A percentile compares a stretch with the other conserved stretches of the same genome.
Conservation (phyloP, 2,888 invertebrate genomes). For the Heliconius sara region DNA sequence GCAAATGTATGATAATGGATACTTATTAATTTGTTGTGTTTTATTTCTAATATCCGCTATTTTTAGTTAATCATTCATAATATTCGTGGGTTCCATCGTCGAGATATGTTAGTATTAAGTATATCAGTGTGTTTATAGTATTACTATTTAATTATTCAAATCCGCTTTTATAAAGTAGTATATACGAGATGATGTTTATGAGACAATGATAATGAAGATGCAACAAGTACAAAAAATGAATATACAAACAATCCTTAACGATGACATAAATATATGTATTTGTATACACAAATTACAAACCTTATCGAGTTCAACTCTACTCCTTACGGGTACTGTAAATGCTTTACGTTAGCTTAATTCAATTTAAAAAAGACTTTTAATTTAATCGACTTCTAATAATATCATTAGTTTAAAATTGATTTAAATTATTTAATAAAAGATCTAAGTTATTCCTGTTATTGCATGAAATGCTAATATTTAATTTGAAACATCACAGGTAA, state of each 20-base stretch:
- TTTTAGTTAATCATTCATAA: too few relatives aligned
- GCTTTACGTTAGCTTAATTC: neutral
- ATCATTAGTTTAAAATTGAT: neutral
- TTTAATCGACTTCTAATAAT: neutral
- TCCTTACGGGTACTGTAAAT: neutral
- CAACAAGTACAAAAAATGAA: neutral
- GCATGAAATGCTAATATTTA: too few relatives aligned
- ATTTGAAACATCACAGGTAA: too few relatives aligned
- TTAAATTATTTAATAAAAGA: too few relatives aligned
- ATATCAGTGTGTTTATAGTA: neutral
- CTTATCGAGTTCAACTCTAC: neutral
- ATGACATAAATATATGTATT: too few relatives aligned
- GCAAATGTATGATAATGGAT: slow-evolving; percentile 44
- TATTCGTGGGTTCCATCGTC: neutral
- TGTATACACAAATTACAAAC: slow-evolving; percentile 1
- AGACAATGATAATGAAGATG: slow-evolving; percentile 10
- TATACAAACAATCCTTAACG: neutral
- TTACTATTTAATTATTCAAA: neutral
- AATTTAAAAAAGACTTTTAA: neutral
- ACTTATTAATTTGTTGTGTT: slow-evolving; percentile 24
- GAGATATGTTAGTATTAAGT: neutral
- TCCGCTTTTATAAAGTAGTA: neutral
- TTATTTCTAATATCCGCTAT: too few relatives aligned
- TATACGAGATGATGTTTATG: neutral
- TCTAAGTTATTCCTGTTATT: too few relatives aligned